Evolutionary conservation across 2,797 vertebrate genomes (phyloP).

Genomic region (Gymnoscopelus braueri): DNA sequence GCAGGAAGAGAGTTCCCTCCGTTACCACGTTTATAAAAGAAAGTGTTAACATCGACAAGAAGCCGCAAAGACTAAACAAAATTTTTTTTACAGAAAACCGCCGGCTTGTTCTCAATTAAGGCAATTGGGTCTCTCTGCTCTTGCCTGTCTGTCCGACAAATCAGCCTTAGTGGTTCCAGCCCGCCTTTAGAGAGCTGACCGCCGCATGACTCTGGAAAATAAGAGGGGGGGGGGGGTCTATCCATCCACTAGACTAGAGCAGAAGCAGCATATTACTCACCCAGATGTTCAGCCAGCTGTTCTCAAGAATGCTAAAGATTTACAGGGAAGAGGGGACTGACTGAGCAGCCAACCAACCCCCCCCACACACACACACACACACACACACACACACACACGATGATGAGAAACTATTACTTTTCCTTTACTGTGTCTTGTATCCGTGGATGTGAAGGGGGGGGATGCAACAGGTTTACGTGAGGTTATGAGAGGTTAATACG

Average conservation of each 20-base stretch:
- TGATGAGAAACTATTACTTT: constrained; percentile 32
- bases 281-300: constrained; percentile 75
- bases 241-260: constrained; percentile 33
- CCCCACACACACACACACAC: background rate
- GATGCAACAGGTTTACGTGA: background rate
- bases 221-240: constrained; percentile 33
- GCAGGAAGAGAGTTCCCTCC: too few species aligned
- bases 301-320: constrained; percentile 56
- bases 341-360: constrained; percentile 8
- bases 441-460: background rate
- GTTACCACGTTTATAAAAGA: background rate
- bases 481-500: constrained; percentile 14
- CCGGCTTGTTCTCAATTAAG: constrained; percentile 47
- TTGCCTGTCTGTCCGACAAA: background rate
- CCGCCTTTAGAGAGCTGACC: constrained; percentile 32
- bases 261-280: constrained; percentile 45
- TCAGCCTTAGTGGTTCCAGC: constrained; percentile 29
- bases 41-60: constrained; percentile 23
- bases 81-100: too few species aligned
- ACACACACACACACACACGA: too few species aligned
- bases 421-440: background rate
- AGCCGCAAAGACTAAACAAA: background rate
- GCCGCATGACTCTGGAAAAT: constrained; percentile 46
- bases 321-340: constrained; percentile 33
- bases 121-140: background rate